Percentiles rank a stretch among this genome's conserved stretches.
phyloP scores from a whole-genome alignment of 2,888 invertebrate species.

The Drosophila eohydei region DNA sequence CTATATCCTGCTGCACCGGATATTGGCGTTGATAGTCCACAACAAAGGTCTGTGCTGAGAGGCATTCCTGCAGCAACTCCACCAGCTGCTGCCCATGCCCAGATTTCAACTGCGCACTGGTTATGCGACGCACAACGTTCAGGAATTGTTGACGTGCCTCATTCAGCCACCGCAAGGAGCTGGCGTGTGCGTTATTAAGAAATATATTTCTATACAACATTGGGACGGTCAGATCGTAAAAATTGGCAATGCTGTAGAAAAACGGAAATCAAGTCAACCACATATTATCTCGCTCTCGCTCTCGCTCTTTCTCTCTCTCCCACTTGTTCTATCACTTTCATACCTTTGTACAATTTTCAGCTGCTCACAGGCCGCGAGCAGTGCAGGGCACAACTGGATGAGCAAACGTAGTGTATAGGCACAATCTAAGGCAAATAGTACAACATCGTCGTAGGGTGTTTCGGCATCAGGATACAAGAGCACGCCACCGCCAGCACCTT shows the following conservation, averaged over 20 bases:
- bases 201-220: conserved; percentile 88
- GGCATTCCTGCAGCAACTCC: conserved; percentile 85
- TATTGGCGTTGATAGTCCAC: conserved; percentile 89
- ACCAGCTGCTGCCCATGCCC: conserved; percentile 76
- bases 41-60: conserved; percentile 87
- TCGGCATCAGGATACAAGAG: conserved; percentile 68
- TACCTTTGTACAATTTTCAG: conserved; percentile 87
- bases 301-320: not conserved
- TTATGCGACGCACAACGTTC: conserved; percentile 84
- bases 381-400: conserved; percentile 87
- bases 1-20: conserved; percentile 89
- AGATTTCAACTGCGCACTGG: conserved; percentile 82
- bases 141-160: conserved; percentile 85
- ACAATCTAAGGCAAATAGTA: conserved; percentile 89
- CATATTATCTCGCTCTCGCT: not conserved
- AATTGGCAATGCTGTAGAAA: conserved; percentile 88
- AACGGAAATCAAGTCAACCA: not conserved
- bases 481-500: conserved; percentile 77
- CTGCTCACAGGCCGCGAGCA: conserved; percentile 86
- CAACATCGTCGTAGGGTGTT: conserved; percentile 87
- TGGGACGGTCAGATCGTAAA: conserved; percentile 91
- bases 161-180: conserved; percentile 82
- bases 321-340: not conserved
- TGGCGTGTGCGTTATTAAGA: conserved; percentile 76
- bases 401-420: conserved; percentile 89